These are phyloP conservation scores for Schrankia costaestrigalis DNA, from an alignment of 2,888 invertebrate species.

Conservation along the genomic window DNA sequence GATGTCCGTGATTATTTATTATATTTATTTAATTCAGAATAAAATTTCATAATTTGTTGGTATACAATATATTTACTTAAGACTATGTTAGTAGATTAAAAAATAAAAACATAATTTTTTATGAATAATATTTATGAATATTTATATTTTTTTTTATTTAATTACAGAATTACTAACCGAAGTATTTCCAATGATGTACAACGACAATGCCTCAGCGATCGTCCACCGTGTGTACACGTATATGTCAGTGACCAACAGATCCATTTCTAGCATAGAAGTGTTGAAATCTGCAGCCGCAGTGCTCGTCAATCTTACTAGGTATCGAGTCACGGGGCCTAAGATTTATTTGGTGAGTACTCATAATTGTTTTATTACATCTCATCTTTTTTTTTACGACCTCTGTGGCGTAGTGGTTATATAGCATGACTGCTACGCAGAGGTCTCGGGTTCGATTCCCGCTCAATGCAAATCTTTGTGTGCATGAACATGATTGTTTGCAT, in stretches of 20 bases:
- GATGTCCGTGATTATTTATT: too few species aligned
- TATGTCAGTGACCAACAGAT: slow-evolving; percentile 77
- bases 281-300: slow-evolving; percentile 78
- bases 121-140: background rate
- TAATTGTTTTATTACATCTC: background rate
- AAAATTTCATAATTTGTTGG: too few species aligned
- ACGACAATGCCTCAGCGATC: slow-evolving; percentile 50
- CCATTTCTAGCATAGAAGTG: slow-evolving; percentile 81
- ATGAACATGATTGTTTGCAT: too few species aligned
- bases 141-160: slow-evolving; percentile 23
- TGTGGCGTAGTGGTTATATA: background rate
- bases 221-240: slow-evolving; percentile 60
- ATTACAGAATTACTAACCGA: slow-evolving; percentile 71
- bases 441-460: too few species aligned
- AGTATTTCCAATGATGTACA: slow-evolving; percentile 69
- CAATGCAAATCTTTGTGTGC: too few species aligned
- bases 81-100: too few species aligned
- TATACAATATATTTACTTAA: too few species aligned
- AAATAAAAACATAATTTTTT: too few species aligned
- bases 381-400: background rate
- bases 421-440: background rate
- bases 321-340: slow-evolving; percentile 79
- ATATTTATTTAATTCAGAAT: too few species aligned
- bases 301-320: slow-evolving; percentile 84
- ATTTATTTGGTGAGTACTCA: slow-evolving; percentile 77